Evolutionary conservation across 37 sponge, comb jelly and placozoan species (phyloP).

Genomic region (Crambe crambe): DNA sequence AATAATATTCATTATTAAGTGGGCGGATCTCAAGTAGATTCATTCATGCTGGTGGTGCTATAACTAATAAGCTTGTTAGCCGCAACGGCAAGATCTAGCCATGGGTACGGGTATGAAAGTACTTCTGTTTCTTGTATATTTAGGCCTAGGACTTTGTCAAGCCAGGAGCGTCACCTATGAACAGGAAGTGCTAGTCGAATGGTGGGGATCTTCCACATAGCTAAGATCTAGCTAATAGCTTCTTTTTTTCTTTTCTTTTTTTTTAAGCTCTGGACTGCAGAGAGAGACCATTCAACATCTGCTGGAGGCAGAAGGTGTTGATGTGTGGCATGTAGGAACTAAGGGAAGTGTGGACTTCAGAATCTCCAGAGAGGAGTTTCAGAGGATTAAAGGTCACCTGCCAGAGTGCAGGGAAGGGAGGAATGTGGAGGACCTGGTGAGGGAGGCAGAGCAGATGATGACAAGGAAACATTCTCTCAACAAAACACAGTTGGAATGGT

Average conservation of each 20-base stretch:
- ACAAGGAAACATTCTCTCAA: background rate
- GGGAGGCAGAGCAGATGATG: conserved; percentile 30
- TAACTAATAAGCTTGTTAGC: background rate
- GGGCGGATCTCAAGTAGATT: too few relatives aligned
- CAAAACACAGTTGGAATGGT: conserved; percentile 18
- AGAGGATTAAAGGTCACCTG: background rate
- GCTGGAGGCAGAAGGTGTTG: conserved; percentile 27
- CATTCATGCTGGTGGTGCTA: too few relatives aligned
- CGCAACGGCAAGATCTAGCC: too few relatives aligned
- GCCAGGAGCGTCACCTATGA: conserved; percentile 29
- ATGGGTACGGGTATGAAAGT: too few relatives aligned
- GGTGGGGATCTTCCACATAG: too few relatives aligned
- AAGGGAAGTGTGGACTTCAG: conserved; percentile 24
- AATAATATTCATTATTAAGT: too few relatives aligned
- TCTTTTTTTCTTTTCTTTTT: background rate
- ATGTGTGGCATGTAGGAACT: conserved; percentile 42
- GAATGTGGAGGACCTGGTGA: conserved; percentile 53
- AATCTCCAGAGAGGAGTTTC: background rate
- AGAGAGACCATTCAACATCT: conserved; percentile 12
- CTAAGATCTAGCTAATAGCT: too few relatives aligned
- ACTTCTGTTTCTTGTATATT: too few relatives aligned
- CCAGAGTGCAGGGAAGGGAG: conserved; percentile 29
- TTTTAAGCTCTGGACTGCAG: background rate
- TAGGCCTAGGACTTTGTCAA: background rate
- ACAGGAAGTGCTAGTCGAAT: conserved; percentile 36